Conservation (phyloP, 2,113 vertebrate species). For the Chaetura pelagica region DNA sequence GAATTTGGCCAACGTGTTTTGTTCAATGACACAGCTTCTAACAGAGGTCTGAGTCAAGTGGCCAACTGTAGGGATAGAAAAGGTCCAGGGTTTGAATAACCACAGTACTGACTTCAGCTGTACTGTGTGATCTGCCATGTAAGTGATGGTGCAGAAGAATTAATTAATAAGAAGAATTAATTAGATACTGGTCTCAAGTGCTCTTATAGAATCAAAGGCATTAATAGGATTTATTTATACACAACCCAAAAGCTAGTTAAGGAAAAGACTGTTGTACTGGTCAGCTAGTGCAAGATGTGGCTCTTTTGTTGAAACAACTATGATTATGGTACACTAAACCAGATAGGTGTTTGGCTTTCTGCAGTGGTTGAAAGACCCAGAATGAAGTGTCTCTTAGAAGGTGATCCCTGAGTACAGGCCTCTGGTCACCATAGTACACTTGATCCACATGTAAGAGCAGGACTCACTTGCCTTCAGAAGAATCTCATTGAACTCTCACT, state of each 20-base stretch:
- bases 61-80: background rate
- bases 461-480: background rate
- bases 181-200: rapidly evolving
- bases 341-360: background rate
- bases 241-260: background rate
- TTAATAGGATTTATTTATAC: background rate
- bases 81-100: background rate
- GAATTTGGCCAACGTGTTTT: rapidly evolving
- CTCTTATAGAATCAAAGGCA: background rate
- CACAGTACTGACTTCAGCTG: background rate
- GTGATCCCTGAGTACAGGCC: background rate
- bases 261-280: background rate
- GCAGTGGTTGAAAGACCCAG: background rate
- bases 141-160: background rate
- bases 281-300: background rate
- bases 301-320: background rate
- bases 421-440: background rate
- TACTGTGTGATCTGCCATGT: background rate
- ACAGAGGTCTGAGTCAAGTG: background rate
- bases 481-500: constrained; percentile 18
- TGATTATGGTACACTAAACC: background rate
- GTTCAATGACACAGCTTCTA: background rate
- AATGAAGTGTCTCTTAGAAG: background rate
- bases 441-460: background rate
- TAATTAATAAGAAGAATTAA: background rate